These are phyloP conservation scores for Gonioctena quinquepunctata DNA, from an alignment of 1,140 invertebrate species.

Conservation along the genomic window DNA sequence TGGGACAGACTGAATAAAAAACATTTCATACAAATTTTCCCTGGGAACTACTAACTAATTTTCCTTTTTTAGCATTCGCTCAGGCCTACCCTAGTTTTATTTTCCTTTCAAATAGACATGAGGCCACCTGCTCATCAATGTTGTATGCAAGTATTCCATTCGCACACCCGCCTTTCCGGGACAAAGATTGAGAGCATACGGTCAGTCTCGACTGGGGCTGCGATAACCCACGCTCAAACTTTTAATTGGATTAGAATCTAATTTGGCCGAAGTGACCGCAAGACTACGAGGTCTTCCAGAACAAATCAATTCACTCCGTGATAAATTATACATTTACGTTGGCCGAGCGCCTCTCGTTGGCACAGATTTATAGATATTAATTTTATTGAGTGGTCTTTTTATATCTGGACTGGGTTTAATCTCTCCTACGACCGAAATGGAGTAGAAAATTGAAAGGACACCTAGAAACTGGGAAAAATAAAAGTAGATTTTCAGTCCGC, in stretches of 20 bases:
- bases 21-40: no score
- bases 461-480: no score
- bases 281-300: slow-evolving; percentile 30
- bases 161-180: not conserved
- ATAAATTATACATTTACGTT: slow-evolving; percentile 32
- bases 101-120: slow-evolving; percentile 1
- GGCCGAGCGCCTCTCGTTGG: slow-evolving; percentile 7
- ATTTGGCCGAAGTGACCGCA: slow-evolving; percentile 51
- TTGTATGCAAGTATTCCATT: not conserved
- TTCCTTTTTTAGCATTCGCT: not conserved
- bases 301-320: slow-evolving; percentile 39
- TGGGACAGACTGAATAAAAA: no score
- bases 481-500: no score
- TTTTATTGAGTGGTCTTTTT: slow-evolving; percentile 23
- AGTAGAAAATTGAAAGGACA: not conserved
- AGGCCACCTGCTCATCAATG: slow-evolving; percentile 8
- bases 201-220: slow-evolving; percentile 13
- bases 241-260: slow-evolving; percentile 56
- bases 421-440: not conserved
- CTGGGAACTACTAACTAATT: no score
- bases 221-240: slow-evolving; percentile 47
- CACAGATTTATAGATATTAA: slow-evolving; percentile 21
- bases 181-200: slow-evolving; percentile 13
- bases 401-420: not conserved
- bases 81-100: not conserved